Percentiles rank a stretch among this genome's conserved stretches.
Evolutionary conservation across 2,888 invertebrate genomes (phyloP).

Genomic region (Yponomeuta malinellus): DNA sequence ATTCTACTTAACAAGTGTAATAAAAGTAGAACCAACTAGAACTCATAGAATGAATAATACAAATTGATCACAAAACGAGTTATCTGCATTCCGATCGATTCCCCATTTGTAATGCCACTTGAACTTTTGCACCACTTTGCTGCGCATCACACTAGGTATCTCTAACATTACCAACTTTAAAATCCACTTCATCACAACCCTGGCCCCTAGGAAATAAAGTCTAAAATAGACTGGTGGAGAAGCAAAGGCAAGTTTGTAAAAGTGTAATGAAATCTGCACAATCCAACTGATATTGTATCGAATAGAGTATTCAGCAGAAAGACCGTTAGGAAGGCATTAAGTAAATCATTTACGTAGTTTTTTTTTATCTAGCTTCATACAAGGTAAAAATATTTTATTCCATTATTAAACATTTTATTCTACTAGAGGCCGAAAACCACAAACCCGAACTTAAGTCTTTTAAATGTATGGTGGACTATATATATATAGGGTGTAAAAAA

Average conservation of each 20-base stretch:
- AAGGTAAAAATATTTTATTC: too few species aligned
- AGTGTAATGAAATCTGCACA: conserved; percentile 1
- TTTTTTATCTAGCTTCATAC: too few species aligned
- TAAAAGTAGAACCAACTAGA: too few species aligned
- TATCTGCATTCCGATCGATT: background rate
- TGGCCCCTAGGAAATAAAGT: background rate
- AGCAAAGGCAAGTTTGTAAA: background rate
- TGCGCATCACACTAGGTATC: background rate
- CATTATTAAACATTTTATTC: too few species aligned
- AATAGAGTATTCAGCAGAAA: background rate
- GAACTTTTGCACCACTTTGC: background rate
- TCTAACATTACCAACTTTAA: background rate
- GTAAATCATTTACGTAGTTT: too few species aligned
- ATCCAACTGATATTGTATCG: background rate
- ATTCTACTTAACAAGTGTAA: too few species aligned
- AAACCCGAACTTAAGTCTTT: too few species aligned
- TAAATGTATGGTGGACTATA: too few species aligned
- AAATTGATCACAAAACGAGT: conserved; percentile 2
- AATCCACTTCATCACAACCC: background rate
- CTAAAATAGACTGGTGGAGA: background rate
- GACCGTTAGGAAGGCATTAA: background rate
- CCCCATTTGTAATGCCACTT: background rate
- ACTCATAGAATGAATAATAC: background rate
- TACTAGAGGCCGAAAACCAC: too few species aligned
- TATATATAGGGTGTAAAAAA: too few species aligned